phyloP scores from a whole-genome alignment of 2,888 invertebrate species.

The Tubulanus polymorphus region DNA sequence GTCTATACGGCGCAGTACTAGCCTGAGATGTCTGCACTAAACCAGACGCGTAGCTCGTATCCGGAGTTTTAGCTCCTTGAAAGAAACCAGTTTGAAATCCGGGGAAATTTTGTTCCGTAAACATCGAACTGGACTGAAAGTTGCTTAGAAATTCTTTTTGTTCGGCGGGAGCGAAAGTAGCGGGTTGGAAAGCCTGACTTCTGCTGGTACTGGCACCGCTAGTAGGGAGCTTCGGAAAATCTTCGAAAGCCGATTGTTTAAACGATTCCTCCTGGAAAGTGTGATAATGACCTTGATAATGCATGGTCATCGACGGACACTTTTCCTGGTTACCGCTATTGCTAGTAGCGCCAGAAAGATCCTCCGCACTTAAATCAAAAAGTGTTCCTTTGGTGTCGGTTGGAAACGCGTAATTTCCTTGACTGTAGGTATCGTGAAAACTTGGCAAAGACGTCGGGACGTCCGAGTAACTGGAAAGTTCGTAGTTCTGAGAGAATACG shows the following conservation, averaged over 20 bases:
- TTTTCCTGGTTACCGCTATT: no score
- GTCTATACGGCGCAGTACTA: conserved; percentile 21
- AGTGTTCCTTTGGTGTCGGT: conserved; percentile 23
- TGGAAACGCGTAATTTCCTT: conserved; percentile 33
- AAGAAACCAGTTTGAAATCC: conserved; percentile 3
- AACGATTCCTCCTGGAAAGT: conserved; percentile 3
- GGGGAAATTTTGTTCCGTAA: conserved; percentile 23
- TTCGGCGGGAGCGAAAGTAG: conserved; percentile 25
- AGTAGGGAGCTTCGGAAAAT: conserved; percentile 17
- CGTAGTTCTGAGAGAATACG: neutral
- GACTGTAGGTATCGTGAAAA: conserved; percentile 34
- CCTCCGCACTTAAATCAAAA: neutral
- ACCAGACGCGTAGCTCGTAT: neutral
- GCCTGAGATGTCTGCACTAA: conserved; percentile 24
- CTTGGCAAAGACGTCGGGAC: conserved; percentile 15
- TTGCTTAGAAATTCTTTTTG: conserved; percentile 25
- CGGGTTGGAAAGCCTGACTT: conserved; percentile 13
- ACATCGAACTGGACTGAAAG: conserved; percentile 16
- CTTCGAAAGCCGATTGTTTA: conserved; percentile 10
- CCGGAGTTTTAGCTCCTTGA: neutral
- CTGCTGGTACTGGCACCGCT: conserved; percentile 23
- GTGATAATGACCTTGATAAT: conserved; percentile 7
- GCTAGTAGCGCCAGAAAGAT: neutral
- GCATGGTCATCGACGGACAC: neutral
- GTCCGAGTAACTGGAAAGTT: neutral